Evolutionary conservation across 2,113 vertebrate species (phyloP), one percentile per base, ranked within the genome.

Genomic region (Myotis lucifugus): DNA sequence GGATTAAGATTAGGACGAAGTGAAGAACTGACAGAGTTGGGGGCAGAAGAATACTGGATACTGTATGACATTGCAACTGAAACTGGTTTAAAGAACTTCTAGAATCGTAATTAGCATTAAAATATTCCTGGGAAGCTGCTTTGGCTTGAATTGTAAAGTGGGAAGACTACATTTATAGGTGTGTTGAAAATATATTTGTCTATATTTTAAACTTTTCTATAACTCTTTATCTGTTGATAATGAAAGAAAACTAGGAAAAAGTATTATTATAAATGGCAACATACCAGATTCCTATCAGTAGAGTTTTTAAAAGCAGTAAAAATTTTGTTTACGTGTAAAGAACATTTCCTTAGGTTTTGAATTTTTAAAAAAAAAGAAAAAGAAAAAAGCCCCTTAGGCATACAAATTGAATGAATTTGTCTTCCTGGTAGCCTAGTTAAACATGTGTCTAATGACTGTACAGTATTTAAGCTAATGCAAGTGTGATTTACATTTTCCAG

Each of bases 401-500:
- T 6, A 14, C 7, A 95, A 90, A 79, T 73, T 32, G 3, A 93
- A 95, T 91, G 64, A 74, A 82, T 88, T 96, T 97, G 88, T 64
- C 78, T 64, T 96, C 87, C 61, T 96, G 70, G 81, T 91, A 93
- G 34, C 76, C 85, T 92, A 74, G n/a, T 90, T 95, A 86, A 97
- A 90, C 4, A 15, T 74, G 42, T n/a, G 54, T 90, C 70, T 95
- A 87, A 81, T 32, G 50, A 94, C 66, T 69, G 21, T 91, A 42
- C n/a, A 85, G 92, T 85, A 37, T 87, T 95, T 91, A 85, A 97
- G 94, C 88, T 85, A 86, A 97, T 90, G 56, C 27, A 87, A 85
- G 78, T 96, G 48, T 96, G 93, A 93, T 97, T 96, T 93, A 96
- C 98, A 61, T 98, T 96, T 96, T 97, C 12, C 97, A 99, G 99